These are phyloP conservation scores for Atta texana DNA, from an alignment of 1,140 invertebrate species.

Conservation along the genomic window DNA sequence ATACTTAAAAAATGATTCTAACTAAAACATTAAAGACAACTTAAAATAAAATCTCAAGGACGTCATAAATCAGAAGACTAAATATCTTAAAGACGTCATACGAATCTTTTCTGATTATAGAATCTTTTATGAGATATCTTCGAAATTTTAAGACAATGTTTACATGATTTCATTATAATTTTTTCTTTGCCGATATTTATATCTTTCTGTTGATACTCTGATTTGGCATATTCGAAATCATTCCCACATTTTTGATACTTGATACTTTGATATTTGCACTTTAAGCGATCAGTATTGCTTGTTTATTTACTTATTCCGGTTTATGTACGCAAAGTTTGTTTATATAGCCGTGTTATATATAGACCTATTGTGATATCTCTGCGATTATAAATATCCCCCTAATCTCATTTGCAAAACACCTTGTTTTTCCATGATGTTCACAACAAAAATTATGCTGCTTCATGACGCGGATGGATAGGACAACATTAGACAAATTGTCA, in stretches of 20 bases:
- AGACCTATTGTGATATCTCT: constrained; percentile 17
- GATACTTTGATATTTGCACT: constrained; percentile 1
- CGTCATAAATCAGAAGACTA: too few relatives aligned
- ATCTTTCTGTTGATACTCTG: too few relatives aligned
- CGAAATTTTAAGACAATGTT: background rate
- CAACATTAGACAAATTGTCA: background rate
- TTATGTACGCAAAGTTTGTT: background rate
- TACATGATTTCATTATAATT: background rate
- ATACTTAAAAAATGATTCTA: too few relatives aligned
- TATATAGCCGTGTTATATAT: constrained; percentile 7
- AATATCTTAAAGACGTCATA: too few relatives aligned
- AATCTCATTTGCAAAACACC: constrained; percentile 38
- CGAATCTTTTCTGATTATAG: too few relatives aligned
- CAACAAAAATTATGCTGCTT: constrained; percentile 29
- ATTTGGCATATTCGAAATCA: background rate
- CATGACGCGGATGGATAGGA: background rate
- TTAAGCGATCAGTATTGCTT: constrained; percentile 26
- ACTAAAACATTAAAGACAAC: too few relatives aligned
- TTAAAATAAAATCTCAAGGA: too few relatives aligned
- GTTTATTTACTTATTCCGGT: constrained; percentile 39
- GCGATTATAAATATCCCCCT: constrained; percentile 27
- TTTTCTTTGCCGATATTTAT: constrained; percentile 1
- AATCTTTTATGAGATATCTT: background rate
- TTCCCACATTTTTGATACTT: constrained; percentile 18
- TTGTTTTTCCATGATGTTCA: constrained; percentile 27